Percentiles rank a stretch among this genome's conserved stretches.
Conservation (phyloP, 1,140 invertebrate genomes). For the Anadara kagoshimensis region DNA sequence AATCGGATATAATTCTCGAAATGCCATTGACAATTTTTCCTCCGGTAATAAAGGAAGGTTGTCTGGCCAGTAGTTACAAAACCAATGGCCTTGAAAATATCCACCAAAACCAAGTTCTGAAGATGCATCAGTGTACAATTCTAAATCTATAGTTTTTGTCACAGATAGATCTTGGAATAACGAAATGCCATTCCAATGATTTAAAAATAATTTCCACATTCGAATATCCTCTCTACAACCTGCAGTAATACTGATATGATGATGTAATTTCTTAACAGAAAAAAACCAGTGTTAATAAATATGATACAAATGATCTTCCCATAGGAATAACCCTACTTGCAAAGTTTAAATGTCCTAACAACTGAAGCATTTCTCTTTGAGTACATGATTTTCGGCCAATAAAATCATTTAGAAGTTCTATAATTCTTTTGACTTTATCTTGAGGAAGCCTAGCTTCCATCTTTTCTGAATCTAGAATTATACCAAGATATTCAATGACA, state of each 20-base stretch:
- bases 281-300: background rate
- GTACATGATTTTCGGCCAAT: conserved; percentile 3
- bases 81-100: conserved; percentile 32
- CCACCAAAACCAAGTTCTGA: conserved; percentile 24
- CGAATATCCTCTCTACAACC: conserved; percentile 27
- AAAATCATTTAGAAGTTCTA: conserved; percentile 3
- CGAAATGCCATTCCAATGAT: conserved; percentile 32
- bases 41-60: background rate
- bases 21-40: conserved; percentile 23
- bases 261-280: conserved; percentile 20
- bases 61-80: conserved; percentile 26
- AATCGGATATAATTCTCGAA: conserved; percentile 41
- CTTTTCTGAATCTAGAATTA: background rate
- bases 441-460: conserved; percentile 22
- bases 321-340: conserved; percentile 21
- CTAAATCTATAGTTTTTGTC: background rate
- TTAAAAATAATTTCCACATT: conserved; percentile 34
- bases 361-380: conserved; percentile 28
- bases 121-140: conserved; percentile 29
- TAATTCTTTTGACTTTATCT: conserved; percentile 18
- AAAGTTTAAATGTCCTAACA: conserved; percentile 27
- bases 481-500: background rate
- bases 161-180: conserved; percentile 18
- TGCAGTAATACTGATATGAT: conserved; percentile 17
- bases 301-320: conserved; percentile 19